Base-by-base conservation (phyloP, 1,140 invertebrate genomes). In the Cydia splendana region DNA sequence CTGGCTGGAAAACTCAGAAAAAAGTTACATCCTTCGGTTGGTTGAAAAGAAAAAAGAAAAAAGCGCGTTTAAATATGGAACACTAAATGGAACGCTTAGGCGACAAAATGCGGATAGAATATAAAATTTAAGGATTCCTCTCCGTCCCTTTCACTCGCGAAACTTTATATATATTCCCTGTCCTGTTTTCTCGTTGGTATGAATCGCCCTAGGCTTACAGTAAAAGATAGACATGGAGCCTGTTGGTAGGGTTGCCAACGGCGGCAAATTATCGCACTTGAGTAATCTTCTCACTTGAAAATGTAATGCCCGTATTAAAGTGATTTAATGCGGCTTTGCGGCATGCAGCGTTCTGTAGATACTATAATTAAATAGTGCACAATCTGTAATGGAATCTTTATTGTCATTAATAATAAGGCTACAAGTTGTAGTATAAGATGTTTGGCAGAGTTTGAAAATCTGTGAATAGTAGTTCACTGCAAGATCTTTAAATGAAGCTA, bases 1-100 rank as follows among this genome's bases (percentile, higher is more conserved):
- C 76, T 79, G 83, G 78, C 78, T 79, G 80, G 81, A 80, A 84
- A 87, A 86, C 89, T 86, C 80, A 77, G 86, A 90, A 85, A 87
- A 87, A 89, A 88, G 86, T 86, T 86, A 90, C 88, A 89, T 87
- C 86, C 87, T 83, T 79, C 85, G 86, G 87, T 87, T 83, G 83
- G 82, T 78, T 86, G 89, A 81, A 81, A 88, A 88, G 81, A 86
- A 91, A 90, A 91, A 89, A 87, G 85, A 88, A 87, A 84, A 84
- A 85, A 86, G 87, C 38, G 38, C 38, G 38, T 91, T 93, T 92
- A 93, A 93, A 93, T 93, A 92, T 91, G 89, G 90, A 89, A 92
- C 90, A 92, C 91, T 92, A 92, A 93, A 93, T 91, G 90, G 89
- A 91, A 93, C 91, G 91, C 90, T 93, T 92, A 93, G 90, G 89